These are phyloP conservation scores for Stenolophus ochropezus DNA, from an alignment of 2,888 invertebrate genomes.

Conservation along the genomic window DNA sequence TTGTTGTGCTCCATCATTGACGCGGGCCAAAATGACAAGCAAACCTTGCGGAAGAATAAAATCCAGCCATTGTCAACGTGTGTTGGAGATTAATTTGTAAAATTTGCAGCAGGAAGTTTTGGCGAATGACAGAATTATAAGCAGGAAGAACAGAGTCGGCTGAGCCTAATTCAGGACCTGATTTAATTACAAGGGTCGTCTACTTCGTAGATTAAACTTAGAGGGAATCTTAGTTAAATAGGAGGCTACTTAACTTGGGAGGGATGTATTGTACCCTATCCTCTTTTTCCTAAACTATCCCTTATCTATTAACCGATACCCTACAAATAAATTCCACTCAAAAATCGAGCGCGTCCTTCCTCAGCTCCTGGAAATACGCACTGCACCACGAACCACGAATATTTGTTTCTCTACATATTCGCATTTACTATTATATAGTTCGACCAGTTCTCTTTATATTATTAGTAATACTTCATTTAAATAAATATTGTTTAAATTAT, in stretches of 20 bases:
- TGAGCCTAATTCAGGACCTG: constrained; percentile 45
- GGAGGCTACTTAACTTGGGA: constrained; percentile 19
- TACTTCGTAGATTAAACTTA: constrained; percentile 49
- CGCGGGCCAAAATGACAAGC: constrained; percentile 24
- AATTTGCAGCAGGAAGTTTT: background rate
- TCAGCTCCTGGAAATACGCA: too few species aligned
- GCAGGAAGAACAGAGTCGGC: constrained; percentile 28
- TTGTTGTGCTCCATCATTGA: constrained; percentile 35
- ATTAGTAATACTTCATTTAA: too few species aligned
- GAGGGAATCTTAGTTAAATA: constrained; percentile 52
- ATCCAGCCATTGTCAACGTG: background rate
- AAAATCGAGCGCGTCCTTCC: too few species aligned
- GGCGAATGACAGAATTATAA: constrained; percentile 6
- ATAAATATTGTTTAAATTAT: too few species aligned
- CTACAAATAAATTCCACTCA: too few species aligned
- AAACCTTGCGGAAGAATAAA: constrained; percentile 18
- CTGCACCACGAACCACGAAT: too few species aligned
- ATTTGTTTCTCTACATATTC: too few species aligned
- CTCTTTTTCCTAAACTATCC: background rate
- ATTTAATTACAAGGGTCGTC: constrained; percentile 57
- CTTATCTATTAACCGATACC: too few species aligned
- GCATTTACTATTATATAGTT: too few species aligned
- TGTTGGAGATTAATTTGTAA: background rate
- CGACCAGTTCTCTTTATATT: too few species aligned
- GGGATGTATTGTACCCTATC: background rate